Base-by-base conservation (phyloP, 1,140 invertebrate species). In the Pectinophora gossypiella region DNA sequence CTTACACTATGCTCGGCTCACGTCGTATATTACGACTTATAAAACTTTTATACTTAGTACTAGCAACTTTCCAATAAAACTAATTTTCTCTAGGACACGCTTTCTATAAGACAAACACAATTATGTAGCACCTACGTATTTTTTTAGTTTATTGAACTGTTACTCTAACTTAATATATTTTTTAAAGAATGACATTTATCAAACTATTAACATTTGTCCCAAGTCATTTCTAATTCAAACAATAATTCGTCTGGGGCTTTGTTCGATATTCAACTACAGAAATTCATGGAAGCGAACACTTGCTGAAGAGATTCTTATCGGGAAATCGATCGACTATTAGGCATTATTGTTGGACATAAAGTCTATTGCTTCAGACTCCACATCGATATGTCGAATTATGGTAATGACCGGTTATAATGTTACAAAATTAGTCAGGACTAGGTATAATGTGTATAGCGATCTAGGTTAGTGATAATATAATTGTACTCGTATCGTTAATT, bases 311-410 rank as follows among this genome's bases (percentile, higher is more conserved):
- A 67, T 72, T 51, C 45, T 61, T 70, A 73, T 73, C 64, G 43
- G 47, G 49, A 66, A 63, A 73, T 68, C 67, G 67, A 73, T 65
- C 47, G 54, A 19, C 60, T 55, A 59, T 61, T 58, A 59, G 19
- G 23, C 19, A 48, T 32, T 32, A 38, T 50, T 43, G 48, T 32
- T 23, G 50, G 50, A 58, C 48, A 59, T 51, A 15, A 51, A 59
- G 13, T 40, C 36, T 15, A 40, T 18, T 9, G 36, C 36, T 32
- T 32, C n/a, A 40, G 15, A 16, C 36, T 15, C n/a, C 10, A 40
- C n/a, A 1, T 15, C 15, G 16, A 15, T 15, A 32, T 32, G 36
- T 16, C 10, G 36, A 42, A 46, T 57, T 53, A 56, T 63, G 49
- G 36, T 58, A 65, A 65, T 61, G 55, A 57, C 50, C 22, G 50